These are phyloP conservation scores for Sphaerodactylus townsendi DNA, from an alignment of 2,113 vertebrate species.

Conservation along the genomic window DNA sequence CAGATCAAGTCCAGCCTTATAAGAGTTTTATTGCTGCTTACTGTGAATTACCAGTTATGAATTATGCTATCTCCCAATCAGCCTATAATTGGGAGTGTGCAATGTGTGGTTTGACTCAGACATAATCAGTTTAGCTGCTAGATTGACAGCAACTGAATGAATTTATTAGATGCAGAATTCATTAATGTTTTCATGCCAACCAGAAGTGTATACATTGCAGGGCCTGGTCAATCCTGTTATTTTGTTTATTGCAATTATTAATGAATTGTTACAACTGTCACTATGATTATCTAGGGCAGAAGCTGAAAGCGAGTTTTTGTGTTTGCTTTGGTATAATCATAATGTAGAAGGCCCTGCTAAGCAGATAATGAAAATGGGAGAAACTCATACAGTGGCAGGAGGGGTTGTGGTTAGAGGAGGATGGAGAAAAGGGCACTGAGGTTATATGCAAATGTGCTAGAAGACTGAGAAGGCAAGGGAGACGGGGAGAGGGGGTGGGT, in stretches of 20 bases:
- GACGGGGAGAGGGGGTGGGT: not conserved
- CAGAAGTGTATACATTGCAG: not conserved
- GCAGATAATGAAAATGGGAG: too few species aligned
- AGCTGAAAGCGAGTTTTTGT: not conserved
- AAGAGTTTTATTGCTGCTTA: not conserved
- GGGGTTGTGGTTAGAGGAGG: not conserved
- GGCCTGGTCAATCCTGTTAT: not conserved
- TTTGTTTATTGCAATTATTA: not conserved
- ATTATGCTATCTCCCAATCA: not conserved
- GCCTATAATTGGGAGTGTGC: not conserved
- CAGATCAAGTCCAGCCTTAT: not conserved
- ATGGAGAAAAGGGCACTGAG: not conserved
- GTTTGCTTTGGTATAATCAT: not conserved
- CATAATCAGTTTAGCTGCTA: not conserved
- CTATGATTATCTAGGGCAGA: not conserved
- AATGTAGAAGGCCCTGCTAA: not conserved
- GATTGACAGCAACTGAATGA: not conserved
- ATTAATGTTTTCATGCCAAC: not conserved
- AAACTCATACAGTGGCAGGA: not conserved
- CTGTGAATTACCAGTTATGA: not conserved
- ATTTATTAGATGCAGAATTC: not conserved
- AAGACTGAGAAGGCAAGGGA: not conserved
- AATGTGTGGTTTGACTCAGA: not conserved
- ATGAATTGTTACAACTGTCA: not conserved
- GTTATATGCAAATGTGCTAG: not conserved